A percentile compares a stretch with the other conserved stretches of the same genome.
phyloP scores from a whole-genome alignment of 2,888 invertebrate genomes.

The Sinohyriopsis cumingii region DNA sequence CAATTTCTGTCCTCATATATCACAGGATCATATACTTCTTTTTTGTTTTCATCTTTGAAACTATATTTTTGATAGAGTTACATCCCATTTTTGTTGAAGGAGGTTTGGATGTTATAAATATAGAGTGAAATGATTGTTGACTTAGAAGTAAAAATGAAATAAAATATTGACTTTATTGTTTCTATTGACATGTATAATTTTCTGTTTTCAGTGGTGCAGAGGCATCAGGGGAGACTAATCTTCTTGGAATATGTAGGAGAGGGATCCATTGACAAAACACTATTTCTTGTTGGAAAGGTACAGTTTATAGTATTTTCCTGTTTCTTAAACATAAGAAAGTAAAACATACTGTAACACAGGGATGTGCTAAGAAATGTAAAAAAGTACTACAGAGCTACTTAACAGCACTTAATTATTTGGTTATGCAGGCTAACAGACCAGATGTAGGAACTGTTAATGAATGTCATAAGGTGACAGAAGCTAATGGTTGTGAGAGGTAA shows the following conservation, averaged over 20 bases:
- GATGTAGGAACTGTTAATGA: too few species aligned
- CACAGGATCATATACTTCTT: too few species aligned
- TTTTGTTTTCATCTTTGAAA: too few species aligned
- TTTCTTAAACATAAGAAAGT: neutral
- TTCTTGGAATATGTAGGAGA: slow-evolving; percentile 84
- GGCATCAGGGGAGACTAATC: slow-evolving; percentile 83
- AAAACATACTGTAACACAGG: neutral
- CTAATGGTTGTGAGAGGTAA: too few species aligned
- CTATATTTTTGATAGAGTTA: too few species aligned
- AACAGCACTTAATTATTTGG: too few species aligned
- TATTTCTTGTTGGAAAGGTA: slow-evolving; percentile 89
- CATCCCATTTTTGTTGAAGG: too few species aligned
- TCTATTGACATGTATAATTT: neutral
- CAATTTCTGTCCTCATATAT: too few species aligned
- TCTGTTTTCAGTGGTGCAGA: slow-evolving; percentile 65
- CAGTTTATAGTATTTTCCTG: neutral
- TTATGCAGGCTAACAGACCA: too few species aligned
- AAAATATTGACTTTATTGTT: neutral
- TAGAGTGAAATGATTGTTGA: neutral
- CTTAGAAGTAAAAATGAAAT: neutral
- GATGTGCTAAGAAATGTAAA: too few species aligned
- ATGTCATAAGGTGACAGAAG: too few species aligned
- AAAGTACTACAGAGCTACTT: too few species aligned
- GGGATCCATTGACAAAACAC: slow-evolving; percentile 77
- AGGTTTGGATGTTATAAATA: neutral